Conservation (phyloP, 2,113 vertebrate species). For the Podarcis raffonei region DNA sequence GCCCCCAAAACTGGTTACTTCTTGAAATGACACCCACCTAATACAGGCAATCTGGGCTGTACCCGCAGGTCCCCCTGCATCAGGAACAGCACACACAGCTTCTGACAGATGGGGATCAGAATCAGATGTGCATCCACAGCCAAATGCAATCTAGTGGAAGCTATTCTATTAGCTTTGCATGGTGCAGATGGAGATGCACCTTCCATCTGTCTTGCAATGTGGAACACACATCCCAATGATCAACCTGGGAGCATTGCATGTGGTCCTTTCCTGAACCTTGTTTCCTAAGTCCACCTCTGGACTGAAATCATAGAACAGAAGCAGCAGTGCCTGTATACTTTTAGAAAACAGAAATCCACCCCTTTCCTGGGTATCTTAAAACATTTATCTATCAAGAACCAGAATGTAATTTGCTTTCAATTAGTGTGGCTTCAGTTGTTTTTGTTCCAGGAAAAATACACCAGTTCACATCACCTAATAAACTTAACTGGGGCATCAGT, state of each 20-base stretch:
- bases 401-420: slow-evolving; percentile 9
- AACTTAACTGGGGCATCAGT: background rate
- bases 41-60: background rate
- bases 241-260: background rate
- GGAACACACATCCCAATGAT: background rate
- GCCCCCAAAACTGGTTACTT: background rate
- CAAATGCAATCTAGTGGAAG: background rate
- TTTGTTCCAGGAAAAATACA: background rate
- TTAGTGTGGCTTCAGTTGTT: slow-evolving; percentile 6
- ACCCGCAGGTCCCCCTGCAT: background rate
- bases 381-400: background rate
- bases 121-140: background rate
- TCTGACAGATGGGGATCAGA: background rate
- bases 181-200: background rate
- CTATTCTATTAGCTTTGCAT: background rate
- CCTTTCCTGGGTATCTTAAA: background rate
- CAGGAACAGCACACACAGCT: background rate
- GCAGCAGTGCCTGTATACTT: background rate
- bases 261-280: background rate
- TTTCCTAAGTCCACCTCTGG: background rate
- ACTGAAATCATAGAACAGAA: background rate
- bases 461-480: slow-evolving; percentile 3
- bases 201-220: slow-evolving; percentile 7
- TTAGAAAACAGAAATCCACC: background rate
- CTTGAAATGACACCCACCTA: background rate